Conservation (phyloP, 2,113 vertebrate species). For the Aegithalos caudatus region DNA sequence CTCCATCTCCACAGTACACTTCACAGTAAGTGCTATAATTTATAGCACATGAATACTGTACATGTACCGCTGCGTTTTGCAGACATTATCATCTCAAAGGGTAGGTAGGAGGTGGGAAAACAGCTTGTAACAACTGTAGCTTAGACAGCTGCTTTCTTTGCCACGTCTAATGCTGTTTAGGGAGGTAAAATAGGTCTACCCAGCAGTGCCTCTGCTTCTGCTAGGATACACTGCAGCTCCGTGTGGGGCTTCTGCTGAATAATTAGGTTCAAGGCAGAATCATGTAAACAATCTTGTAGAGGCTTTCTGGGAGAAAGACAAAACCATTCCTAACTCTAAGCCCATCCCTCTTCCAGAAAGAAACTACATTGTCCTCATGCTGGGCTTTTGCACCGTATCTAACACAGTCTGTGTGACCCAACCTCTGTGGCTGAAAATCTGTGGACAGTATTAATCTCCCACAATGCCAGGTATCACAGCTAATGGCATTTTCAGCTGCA, state of each 20-base stretch:
- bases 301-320: neutral
- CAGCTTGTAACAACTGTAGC: constrained; percentile 40
- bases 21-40: constrained; percentile 17
- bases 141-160: constrained; percentile 35
- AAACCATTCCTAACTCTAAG: neutral
- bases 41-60: constrained; percentile 26
- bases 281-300: neutral
- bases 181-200: constrained; percentile 33
- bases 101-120: constrained; percentile 27
- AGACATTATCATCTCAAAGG: constrained; percentile 51
- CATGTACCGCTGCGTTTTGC: neutral
- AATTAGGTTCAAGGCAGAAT: constrained; percentile 13
- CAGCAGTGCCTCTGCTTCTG: neutral
- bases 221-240: neutral
- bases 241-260: neutral
- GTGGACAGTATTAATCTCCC: neutral
- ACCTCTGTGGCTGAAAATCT: neutral
- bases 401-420: neutral
- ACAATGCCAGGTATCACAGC: neutral
- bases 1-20: neutral
- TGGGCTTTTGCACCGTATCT: neutral
- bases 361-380: neutral
- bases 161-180: neutral
- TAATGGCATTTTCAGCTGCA: neutral
- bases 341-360: neutral